Conservation (phyloP, 1,140 invertebrate species). For the Pogonognathellus flavescens region DNA sequence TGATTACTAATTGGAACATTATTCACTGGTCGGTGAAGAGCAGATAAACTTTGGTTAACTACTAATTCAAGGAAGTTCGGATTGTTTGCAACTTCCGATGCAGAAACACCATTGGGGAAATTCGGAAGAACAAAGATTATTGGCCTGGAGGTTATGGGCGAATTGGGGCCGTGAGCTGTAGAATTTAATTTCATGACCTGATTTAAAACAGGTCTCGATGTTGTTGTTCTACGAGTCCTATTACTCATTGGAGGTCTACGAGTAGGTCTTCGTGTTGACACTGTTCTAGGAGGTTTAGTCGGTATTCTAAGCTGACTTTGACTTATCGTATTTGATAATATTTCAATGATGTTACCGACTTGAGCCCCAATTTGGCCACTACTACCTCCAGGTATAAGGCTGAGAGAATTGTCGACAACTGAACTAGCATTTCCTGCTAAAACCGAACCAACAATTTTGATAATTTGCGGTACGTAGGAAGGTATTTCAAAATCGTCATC, state of each 20-base stretch:
- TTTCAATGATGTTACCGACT: neutral
- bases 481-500: slow-evolving; percentile 1
- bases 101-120: neutral
- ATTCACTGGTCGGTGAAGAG: neutral
- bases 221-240: slow-evolving; percentile 30
- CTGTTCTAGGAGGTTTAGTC: neutral
- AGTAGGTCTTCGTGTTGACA: slow-evolving; percentile 5
- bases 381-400: neutral
- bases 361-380: neutral
- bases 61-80: neutral
- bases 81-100: neutral
- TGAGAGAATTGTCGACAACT: neutral
- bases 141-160: neutral
- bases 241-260: slow-evolving; percentile 9
- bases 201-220: neutral
- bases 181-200: neutral
- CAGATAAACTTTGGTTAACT: neutral
- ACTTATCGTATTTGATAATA: neutral
- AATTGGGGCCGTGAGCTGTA: neutral
- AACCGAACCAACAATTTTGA: slow-evolving; percentile 7
- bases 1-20: neutral
- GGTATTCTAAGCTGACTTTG: neutral
- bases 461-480: neutral
- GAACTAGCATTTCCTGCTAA: slow-evolving; percentile 3
- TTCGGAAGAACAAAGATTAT: slow-evolving; percentile 27